Percentiles rank a stretch among this genome's conserved stretches.
These are phyloP conservation scores for Microplitis demolitor DNA, from an alignment of 1,140 invertebrate species.

Conservation along the genomic window DNA sequence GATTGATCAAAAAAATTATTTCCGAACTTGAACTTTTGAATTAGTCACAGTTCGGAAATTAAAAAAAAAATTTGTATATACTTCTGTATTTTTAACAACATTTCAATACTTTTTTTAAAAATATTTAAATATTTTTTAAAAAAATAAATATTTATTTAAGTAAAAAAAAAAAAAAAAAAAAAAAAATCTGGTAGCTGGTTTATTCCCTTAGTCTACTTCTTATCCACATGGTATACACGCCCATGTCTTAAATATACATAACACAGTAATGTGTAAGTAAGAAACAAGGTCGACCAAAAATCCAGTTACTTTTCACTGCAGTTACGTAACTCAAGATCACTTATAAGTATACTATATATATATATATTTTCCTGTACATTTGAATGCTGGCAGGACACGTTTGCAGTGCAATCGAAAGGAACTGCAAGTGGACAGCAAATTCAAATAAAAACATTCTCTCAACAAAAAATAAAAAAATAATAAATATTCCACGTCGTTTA, in stretches of 20 bases:
- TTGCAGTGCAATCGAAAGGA: neutral
- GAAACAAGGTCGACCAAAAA: slow-evolving; percentile 47
- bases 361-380: neutral
- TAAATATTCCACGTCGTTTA: neutral
- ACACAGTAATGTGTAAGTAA: neutral
- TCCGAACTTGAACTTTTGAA: too few relatives aligned
- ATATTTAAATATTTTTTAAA: too few relatives aligned
- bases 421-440: neutral
- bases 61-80: too few relatives aligned
- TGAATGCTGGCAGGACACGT: slow-evolving; percentile 6
- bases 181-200: too few relatives aligned
- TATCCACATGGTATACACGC: too few relatives aligned
- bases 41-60: too few relatives aligned
- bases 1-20: too few relatives aligned
- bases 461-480: neutral
- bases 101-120: too few relatives aligned
- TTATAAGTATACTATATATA: neutral
- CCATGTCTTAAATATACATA: neutral
- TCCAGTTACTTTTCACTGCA: slow-evolving; percentile 40
- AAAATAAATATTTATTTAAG: too few relatives aligned
- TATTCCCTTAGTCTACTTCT: too few relatives aligned
- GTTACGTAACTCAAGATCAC: slow-evolving; percentile 28
- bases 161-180: too few relatives aligned
- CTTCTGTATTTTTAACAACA: too few relatives aligned
- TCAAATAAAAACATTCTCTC: neutral